These are phyloP conservation scores for Falcunculus frontatus DNA, from an alignment of 2,113 vertebrate species.

Conservation along the genomic window DNA sequence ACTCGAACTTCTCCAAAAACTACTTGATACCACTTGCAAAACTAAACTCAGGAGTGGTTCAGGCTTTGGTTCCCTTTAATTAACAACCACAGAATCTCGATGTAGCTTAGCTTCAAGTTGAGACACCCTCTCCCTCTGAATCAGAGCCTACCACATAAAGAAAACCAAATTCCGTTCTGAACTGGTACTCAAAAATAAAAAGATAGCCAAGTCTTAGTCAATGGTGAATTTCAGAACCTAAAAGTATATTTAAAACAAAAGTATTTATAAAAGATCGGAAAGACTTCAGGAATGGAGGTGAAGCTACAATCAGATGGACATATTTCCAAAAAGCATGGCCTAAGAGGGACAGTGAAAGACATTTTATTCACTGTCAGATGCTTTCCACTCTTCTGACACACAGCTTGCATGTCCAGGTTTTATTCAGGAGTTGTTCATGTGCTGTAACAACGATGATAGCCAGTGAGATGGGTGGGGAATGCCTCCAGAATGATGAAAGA, in stretches of 20 bases:
- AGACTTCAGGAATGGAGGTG: not conserved
- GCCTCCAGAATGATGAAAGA: not conserved
- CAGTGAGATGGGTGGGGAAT: not conserved
- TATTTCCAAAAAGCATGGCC: not conserved
- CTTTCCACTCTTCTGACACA: not conserved
- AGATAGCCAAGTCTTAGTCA: not conserved
- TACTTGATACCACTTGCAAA: not conserved
- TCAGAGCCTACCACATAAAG: not conserved
- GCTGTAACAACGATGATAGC: rapidly evolving
- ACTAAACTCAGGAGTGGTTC: not conserved
- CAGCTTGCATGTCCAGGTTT: not conserved
- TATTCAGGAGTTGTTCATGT: not conserved
- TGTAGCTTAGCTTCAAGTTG: not conserved
- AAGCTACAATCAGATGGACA: not conserved
- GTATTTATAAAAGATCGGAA: not conserved
- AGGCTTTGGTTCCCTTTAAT: not conserved
- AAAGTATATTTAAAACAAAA: not conserved
- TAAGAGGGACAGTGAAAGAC: not conserved
- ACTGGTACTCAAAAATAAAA: not conserved
- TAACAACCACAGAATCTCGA: rapidly evolving
- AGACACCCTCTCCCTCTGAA: not conserved
- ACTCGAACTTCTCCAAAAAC: not conserved
- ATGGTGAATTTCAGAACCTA: not conserved
- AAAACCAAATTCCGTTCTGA: not conserved
- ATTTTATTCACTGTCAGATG: not conserved